phyloP scores from a whole-genome alignment of 2,888 invertebrate genomes.

The Rhorus exstirpatorius region DNA sequence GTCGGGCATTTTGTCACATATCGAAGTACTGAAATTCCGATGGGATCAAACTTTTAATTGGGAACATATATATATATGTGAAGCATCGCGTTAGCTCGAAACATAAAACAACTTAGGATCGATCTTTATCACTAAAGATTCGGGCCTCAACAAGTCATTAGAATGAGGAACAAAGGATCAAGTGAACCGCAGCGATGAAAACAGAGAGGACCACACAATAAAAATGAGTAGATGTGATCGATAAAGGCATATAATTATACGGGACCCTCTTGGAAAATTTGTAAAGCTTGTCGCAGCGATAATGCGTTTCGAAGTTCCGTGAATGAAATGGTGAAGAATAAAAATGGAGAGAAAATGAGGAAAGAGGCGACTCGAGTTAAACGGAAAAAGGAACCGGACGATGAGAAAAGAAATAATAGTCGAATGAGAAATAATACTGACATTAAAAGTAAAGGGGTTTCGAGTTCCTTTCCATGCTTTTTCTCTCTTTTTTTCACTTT shows the following conservation, averaged over 20 bases:
- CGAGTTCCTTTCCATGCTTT: slow-evolving; percentile 30
- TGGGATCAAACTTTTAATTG: no score
- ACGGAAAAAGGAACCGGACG: slow-evolving; percentile 6
- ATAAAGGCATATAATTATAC: slow-evolving; percentile 73
- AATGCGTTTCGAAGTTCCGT: slow-evolving; percentile 74
- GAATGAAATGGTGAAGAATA: slow-evolving; percentile 36
- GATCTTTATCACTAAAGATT: no score
- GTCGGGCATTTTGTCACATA: no score
- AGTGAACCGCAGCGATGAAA: slow-evolving; percentile 71
- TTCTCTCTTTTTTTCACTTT: slow-evolving; percentile 21
- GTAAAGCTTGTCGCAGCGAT: slow-evolving; percentile 77
- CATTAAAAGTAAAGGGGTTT: slow-evolving; percentile 60
- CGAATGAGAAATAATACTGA: slow-evolving; percentile 49
- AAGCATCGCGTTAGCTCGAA: no score
- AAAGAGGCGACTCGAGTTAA: background rate
- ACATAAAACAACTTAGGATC: no score
- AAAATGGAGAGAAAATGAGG: slow-evolving; percentile 30
- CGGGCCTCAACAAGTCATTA: no score
- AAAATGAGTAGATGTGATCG: slow-evolving; percentile 64
- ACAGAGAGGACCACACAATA: slow-evolving; percentile 68
- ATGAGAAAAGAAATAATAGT: slow-evolving; percentile 25
- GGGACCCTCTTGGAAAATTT: slow-evolving; percentile 75
- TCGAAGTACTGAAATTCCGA: no score
- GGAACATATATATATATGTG: no score
- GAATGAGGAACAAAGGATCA: slow-evolving; percentile 59